Percentiles rank a stretch among this genome's conserved stretches.
These are phyloP conservation scores for Diadromus collaris DNA, from an alignment of 2,888 invertebrate genomes.

Conservation along the genomic window DNA sequence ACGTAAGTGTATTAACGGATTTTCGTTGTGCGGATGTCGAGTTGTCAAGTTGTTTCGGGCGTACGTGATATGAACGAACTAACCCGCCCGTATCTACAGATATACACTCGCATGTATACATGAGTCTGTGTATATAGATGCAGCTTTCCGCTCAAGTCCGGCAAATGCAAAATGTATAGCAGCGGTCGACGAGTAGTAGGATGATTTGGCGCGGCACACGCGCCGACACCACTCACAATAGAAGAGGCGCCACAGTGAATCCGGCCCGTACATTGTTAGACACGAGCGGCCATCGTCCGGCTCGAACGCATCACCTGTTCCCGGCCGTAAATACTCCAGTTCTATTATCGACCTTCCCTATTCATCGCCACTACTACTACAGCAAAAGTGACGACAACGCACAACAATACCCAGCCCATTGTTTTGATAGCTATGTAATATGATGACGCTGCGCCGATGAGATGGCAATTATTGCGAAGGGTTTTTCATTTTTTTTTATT, in stretches of 20 bases:
- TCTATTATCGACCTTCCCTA: slow-evolving; percentile 54
- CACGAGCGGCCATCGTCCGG: slow-evolving; percentile 48
- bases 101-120: slow-evolving; percentile 11
- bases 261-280: slow-evolving; percentile 59
- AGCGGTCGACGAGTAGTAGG: slow-evolving; percentile 43
- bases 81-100: slow-evolving; percentile 18
- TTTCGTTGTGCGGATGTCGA: slow-evolving; percentile 64
- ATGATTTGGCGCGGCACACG: slow-evolving; percentile 45
- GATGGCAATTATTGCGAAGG: neutral
- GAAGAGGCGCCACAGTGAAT: slow-evolving; percentile 55
- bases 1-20: slow-evolving; percentile 77
- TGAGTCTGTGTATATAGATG: slow-evolving; percentile 2
- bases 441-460: neutral
- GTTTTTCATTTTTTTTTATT: neutral
- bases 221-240: slow-evolving; percentile 55
- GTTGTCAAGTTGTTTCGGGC: slow-evolving; percentile 34
- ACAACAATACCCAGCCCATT: neutral
- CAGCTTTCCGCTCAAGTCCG: neutral
- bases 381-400: slow-evolving; percentile 37
- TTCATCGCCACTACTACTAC: slow-evolving; percentile 40
- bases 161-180: slow-evolving; percentile 24
- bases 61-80: slow-evolving; percentile 45
- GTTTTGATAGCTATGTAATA: neutral
- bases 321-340: slow-evolving; percentile 58
- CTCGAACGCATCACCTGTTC: slow-evolving; percentile 60